Conservation (phyloP, 1,140 invertebrate species). For the Schlechtendalia chinensis region DNA sequence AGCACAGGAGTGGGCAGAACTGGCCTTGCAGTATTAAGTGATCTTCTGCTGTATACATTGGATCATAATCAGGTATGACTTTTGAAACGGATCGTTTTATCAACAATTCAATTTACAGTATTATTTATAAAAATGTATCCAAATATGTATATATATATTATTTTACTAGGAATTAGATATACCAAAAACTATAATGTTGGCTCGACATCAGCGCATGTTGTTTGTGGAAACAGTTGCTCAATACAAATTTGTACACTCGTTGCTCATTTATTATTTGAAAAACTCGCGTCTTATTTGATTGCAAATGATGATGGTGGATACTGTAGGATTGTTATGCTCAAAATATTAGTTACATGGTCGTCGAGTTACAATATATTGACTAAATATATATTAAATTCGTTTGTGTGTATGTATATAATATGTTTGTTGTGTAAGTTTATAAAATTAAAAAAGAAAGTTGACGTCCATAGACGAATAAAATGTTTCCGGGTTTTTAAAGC, state of each 20-base stretch:
- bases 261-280: constrained; percentile 80
- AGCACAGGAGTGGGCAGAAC: constrained; percentile 69
- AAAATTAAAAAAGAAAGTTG: not conserved
- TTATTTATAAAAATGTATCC: not conserved
- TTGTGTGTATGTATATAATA: not conserved
- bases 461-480: constrained; percentile 11
- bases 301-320: not conserved
- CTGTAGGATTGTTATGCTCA: constrained; percentile 24
- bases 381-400: constrained; percentile 5
- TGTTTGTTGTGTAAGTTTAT: not conserved
- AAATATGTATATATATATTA: not conserved
- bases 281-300: constrained; percentile 78
- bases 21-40: constrained; percentile 74
- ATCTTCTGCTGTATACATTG: constrained; percentile 78
- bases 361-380: not conserved
- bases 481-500: constrained; percentile 1
- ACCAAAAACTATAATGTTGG: constrained; percentile 69
- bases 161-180: constrained; percentile 69
- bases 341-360: constrained; percentile 21
- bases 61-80: constrained; percentile 77
- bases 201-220: constrained; percentile 79
- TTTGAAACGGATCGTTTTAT: not conserved
- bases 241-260: constrained; percentile 84
- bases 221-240: constrained; percentile 84
- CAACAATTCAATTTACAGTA: not conserved